phyloP scores from a whole-genome alignment of 2,888 invertebrate genomes.

The Perizoma affinitatum region DNA sequence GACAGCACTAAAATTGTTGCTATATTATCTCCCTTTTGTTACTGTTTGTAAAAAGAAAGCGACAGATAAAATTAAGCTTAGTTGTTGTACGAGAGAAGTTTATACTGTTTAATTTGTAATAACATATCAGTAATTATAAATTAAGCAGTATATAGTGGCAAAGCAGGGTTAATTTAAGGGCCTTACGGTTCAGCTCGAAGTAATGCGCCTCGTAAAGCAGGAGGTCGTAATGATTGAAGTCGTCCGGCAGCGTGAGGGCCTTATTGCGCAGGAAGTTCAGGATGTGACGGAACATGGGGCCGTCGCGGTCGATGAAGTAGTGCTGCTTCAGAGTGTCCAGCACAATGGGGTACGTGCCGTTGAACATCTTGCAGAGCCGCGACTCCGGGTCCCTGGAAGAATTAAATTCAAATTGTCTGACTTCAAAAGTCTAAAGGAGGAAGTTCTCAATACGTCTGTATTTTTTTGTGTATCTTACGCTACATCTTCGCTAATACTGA shows the following conservation, averaged over 20 bases:
- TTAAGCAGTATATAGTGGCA: no score
- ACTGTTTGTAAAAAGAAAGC: no score
- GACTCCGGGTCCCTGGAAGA: constrained; percentile 96
- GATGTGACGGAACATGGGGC: constrained; percentile 98
- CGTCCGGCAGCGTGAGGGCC: constrained; percentile 92
- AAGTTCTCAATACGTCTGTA: no score
- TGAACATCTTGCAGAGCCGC: constrained; percentile 95
- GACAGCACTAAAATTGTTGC: no score
- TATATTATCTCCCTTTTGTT: no score
- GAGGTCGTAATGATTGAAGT: constrained; percentile 94
- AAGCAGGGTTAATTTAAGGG: neutral
- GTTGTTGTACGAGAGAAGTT: no score
- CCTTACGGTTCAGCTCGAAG: constrained; percentile 95
- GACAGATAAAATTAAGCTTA: no score
- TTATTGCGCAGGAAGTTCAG: constrained; percentile 98
- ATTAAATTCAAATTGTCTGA: neutral
- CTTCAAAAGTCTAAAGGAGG: no score
- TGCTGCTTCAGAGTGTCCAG: constrained; percentile 98
- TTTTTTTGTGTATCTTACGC: no score
- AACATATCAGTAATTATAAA: no score
- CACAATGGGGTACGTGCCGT: constrained; percentile 97
- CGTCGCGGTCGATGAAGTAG: constrained; percentile 99
- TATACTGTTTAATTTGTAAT: no score
- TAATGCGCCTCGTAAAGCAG: constrained; percentile 95
- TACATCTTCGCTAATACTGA: no score